Evolutionary conservation across 2,888 invertebrate genomes (phyloP), one percentile per base, ranked within the genome.

Genomic region (Agapostemon virescens): DNA sequence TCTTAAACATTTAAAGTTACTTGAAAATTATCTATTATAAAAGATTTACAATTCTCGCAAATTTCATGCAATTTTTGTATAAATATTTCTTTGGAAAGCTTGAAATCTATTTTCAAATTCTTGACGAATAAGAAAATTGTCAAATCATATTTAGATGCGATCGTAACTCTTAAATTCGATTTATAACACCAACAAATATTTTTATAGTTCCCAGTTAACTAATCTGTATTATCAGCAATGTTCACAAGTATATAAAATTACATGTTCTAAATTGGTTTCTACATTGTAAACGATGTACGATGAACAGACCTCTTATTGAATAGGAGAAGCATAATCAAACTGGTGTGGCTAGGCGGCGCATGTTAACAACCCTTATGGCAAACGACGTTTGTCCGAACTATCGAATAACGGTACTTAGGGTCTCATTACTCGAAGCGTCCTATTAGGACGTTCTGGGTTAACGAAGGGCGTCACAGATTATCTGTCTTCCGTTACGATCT

Each of bases 391-490:
- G 78, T 76, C 74, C 82, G 82, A 79, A 84, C 83, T 87, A 90
- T 90, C 88, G 82, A 88, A 87, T 89, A 86, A 88, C 90, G 84
- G 84, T 85, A 85, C 90, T 88, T 86, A 87, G 86, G 84, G 73
- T 89, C 88, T 89, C 83, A 87, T 89, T 89, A 86, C 88, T 74
- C 79, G 78, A 81, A 84, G 86, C 85, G 77, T 88, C 87, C 84
- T 81, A 85, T 89, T 89, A 88, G 87, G 72, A 69, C 64, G 77
- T 69, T 78, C 84, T 81, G 79, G 88, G 86, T 89, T 89, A 89
- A 89, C 86, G 89, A 89, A 89, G 89, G 85, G 74, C 80, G 75
- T 80, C 83, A 81, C 83, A 82, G 84, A 85, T 87, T 85, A 86
- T 87, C 85, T 82, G 84, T 82, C 85, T 87, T 85, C 79, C 77